Evolutionary conservation across 2,888 invertebrate species (phyloP).

Genomic region (Drosophila rubida): DNA sequence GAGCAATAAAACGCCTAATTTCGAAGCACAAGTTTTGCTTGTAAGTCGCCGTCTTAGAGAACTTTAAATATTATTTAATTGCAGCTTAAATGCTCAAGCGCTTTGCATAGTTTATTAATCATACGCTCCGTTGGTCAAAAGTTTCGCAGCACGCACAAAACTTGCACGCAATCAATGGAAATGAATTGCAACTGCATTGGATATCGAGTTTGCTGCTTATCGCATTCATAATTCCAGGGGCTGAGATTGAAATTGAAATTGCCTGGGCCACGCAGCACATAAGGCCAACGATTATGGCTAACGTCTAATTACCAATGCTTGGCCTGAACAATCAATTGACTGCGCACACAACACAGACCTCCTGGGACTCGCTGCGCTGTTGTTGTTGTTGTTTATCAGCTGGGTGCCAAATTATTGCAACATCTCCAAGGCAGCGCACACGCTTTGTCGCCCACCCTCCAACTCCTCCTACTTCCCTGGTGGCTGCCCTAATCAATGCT

Average conservation of each 20-base stretch:
- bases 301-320: slow-evolving; percentile 35
- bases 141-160: neutral
- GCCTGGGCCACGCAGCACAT: slow-evolving; percentile 12
- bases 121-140: slow-evolving; percentile 31
- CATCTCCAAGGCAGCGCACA: slow-evolving; percentile 13
- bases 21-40: neutral
- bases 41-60: slow-evolving; percentile 12
- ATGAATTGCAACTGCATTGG: slow-evolving; percentile 30
- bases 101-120: slow-evolving; percentile 26
- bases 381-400: slow-evolving; percentile 27
- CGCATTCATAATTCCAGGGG: slow-evolving; percentile 31
- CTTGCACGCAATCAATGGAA: slow-evolving; percentile 10
- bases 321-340: slow-evolving; percentile 39
- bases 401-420: slow-evolving; percentile 48
- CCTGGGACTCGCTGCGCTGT: neutral
- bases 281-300: slow-evolving; percentile 34
- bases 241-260: slow-evolving; percentile 17
- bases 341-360: slow-evolving; percentile 8
- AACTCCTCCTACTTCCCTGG: neutral
- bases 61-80: slow-evolving; percentile 11
- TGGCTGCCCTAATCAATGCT: slow-evolving; percentile 27
- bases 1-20: neutral
- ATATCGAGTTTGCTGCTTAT: slow-evolving; percentile 23
- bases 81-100: slow-evolving; percentile 2
- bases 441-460: neutral